Evolutionary conservation across 2,797 vertebrate genomes (phyloP), one percentile per base, ranked within the genome.

Genomic region (Natrix natrix): DNA sequence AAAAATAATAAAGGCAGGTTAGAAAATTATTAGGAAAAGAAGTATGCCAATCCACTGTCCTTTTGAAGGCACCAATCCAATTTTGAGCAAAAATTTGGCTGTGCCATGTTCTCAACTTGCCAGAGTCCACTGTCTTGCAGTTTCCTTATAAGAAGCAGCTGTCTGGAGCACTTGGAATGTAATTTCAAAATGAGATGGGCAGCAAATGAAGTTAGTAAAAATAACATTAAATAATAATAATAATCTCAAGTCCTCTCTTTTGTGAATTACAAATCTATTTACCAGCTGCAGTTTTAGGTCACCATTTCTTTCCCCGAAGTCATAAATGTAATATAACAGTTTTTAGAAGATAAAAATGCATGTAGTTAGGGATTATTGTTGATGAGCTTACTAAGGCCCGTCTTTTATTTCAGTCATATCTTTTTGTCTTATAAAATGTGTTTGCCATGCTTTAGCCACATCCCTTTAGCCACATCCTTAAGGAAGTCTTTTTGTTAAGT

Each of bases 381-480:
- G 5, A 63, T 55, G 94, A 93, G 88, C 54, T 87, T 32, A 91
- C 78, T 7, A 86, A 54, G 6, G 59, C 83, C 87, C 90, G 8
- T 95, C 2, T 60, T 66, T 90, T 1, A 74, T 94, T 96, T 94
- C 37, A 4, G 43, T 95, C 93, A 54, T 48, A 24, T 55, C 63
- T 63, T 86, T 91, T 55, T 28, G 66, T 92, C 43, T 93, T 52
- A 54, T 91, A 95, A 90, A 89, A 28, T 32, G 92, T 74, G 74
- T 56, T 1, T 93, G 92, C 20, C 88, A 5, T 66, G 87, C 78
- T 94, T 93, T 94, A 92, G 61, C 32, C 54, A 17, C 91, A 48
- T 60, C 59, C 78, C 94, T 95, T 93, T 94, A 92, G 55, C 32
- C 54, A 20, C 91, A 48, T 94, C 92, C 93, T 91, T 90, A 93